Base-by-base conservation (phyloP, 2,797 vertebrate genomes). In the Anguilla pacifica region DNA sequence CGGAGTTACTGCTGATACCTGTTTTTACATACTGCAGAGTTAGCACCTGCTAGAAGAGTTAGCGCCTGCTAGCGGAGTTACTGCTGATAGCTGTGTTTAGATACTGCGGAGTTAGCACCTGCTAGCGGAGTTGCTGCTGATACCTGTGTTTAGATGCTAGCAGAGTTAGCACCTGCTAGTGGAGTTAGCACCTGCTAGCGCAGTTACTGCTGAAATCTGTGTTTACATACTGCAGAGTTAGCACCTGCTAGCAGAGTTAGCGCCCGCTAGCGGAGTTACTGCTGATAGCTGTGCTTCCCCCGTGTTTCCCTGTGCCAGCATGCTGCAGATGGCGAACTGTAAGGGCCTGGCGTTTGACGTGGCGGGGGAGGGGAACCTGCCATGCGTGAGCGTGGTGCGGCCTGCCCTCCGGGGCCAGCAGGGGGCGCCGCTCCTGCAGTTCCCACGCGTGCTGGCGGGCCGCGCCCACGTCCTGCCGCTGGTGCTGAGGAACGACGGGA, bases 331-430 rank as follows among this genome's bases (percentile, higher is more conserved):
- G 9, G 85, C 70, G 5, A 95, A 90, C 88, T 90, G 4, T 72
- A 97, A 93, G 86, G 91, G 87, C 46, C 92, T 99, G 86, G 90
- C 91, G 70, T 98, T 99, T 70, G 93, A 96, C 15, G 90, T 99
- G 46, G 39, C 90, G 0, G 98, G 98, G 17, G 96, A 97, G 64
- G 98, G 98, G 13, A 96, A 92, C 86, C 94, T 98, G n/a, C 98
- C 98, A 0, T 95, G 87, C 22, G 93, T 99, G 90, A 94, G 91
- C 0, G 90, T 99, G 15, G n/a, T 97, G 88, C 94, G 89, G 86
- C 98, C 98, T 0, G 59, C 93, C 15, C 93, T 95, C 84, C 93
- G 67, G 89, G 96, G 90, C 92, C 92, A 88, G 17, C 85, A 15
- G 19, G 97, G 96, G 87, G 94, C 91, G 51, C 96, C 96, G 0